These are phyloP conservation scores for Actinernus sp. DNA, from an alignment of 92 coral and sea anemone species.

Conservation along the genomic window DNA sequence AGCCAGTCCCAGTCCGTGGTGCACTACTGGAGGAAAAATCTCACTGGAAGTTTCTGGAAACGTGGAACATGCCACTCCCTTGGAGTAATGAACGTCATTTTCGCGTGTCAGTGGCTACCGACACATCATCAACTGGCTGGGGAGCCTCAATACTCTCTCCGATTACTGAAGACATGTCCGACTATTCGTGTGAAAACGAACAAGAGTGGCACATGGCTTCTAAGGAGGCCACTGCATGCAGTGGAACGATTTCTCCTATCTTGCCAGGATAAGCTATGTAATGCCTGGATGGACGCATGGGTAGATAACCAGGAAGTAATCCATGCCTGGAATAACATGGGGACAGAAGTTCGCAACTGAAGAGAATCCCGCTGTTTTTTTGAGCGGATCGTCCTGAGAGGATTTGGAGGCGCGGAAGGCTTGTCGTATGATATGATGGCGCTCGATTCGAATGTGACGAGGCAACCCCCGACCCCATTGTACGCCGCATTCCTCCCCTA, in stretches of 20 bases:
- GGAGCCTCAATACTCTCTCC: constrained; percentile 13
- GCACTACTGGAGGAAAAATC: constrained; percentile 32
- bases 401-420: no score
- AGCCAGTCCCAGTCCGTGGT: no score
- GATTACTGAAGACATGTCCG: constrained; percentile 13
- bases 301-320: no score
- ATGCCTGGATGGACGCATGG: constrained; percentile 41
- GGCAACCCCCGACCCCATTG: constrained; percentile 36
- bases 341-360: constrained; percentile 8
- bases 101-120: constrained; percentile 45
- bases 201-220: constrained; percentile 35
- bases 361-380: neutral
- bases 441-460: constrained; percentile 45
- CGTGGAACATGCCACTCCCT: constrained; percentile 17
- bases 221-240: constrained; percentile 56
- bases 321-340: constrained; percentile 46
- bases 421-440: constrained; percentile 58
- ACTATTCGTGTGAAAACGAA: constrained; percentile 37
- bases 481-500: constrained; percentile 36
- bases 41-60: constrained; percentile 49
- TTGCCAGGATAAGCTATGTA: constrained; percentile 16
- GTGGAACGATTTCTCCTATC: constrained; percentile 24
- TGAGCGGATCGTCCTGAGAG: no score
- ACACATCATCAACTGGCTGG: constrained; percentile 56
- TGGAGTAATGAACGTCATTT: constrained; percentile 30